A percentile compares a stretch with the other conserved stretches of the same genome.
Evolutionary conservation across 2,888 invertebrate species (phyloP).

Genomic region (Synanthedon tipuliformis): DNA sequence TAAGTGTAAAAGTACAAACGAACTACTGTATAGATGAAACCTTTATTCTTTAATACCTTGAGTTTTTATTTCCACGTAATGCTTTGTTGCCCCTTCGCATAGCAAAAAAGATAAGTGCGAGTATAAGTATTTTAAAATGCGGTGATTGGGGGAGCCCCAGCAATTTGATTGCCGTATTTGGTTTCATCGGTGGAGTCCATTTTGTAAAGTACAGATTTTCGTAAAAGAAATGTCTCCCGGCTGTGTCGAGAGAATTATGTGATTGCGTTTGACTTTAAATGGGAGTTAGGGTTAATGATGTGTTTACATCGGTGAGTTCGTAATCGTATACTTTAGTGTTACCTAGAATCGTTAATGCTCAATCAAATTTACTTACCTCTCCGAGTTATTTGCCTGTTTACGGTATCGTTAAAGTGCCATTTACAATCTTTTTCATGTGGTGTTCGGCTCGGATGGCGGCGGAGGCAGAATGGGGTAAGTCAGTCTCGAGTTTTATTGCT

Average conservation of each 20-base stretch:
- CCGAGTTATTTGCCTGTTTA: constrained; percentile 37
- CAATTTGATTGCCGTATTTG: constrained; percentile 5
- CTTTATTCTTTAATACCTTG: too few relatives aligned
- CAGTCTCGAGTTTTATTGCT: constrained; percentile 32
- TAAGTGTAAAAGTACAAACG: too few relatives aligned
- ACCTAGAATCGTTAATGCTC: constrained; percentile 44
- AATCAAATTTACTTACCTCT: constrained; percentile 44
- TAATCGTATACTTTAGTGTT: constrained; percentile 29
- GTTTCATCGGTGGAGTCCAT: background rate
- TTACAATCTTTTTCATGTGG: constrained; percentile 64
- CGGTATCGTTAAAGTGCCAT: constrained; percentile 55
- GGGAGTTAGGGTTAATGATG: constrained; percentile 18
- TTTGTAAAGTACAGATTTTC: background rate
- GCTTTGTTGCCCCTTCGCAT: too few relatives aligned
- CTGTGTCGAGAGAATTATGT: constrained; percentile 5
- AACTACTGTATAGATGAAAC: too few relatives aligned
- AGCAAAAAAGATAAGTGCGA: too few relatives aligned
- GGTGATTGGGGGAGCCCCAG: constrained; percentile 1
- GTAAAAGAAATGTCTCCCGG: background rate
- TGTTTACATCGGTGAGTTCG: constrained; percentile 26
- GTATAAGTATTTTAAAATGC: background rate
- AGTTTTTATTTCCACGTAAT: too few relatives aligned
- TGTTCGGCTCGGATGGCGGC: constrained; percentile 31
- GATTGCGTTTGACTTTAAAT: constrained; percentile 13
- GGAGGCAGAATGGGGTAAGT: constrained; percentile 72